Evolutionary conservation across 1,140 invertebrate species (phyloP).

Genomic region (silkworm (Bombyx mori)): ASM3026992v2 NC_085117.1:14273001-14273500

Average conservation of each 20-base stretch:
- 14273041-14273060: conserved; percentile 68
- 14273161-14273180: conserved; percentile 22
- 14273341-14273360: background rate
- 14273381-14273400: too few relatives aligned
- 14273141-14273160: conserved; percentile 29
- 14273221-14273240: conserved; percentile 15
- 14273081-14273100: conserved; percentile 49
- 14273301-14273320: background rate
- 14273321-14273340: background rate
- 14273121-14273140: conserved; percentile 20
- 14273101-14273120: conserved; percentile 42
- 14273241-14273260: background rate
- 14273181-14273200: conserved; percentile 26
- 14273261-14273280: background rate
- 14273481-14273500: too few relatives aligned
- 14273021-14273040: conserved; percentile 67
- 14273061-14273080: conserved; percentile 59
- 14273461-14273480: too few relatives aligned
- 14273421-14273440: too few relatives aligned
- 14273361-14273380: background rate
- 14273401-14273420: too few relatives aligned
- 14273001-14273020: conserved; percentile 68
- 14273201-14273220: conserved; percentile 20
- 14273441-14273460: too few relatives aligned
- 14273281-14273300: background rate